Evolutionary conservation across 2,888 invertebrate genomes (phyloP), one percentile per base, ranked within the genome.

Genomic region (Aspidiotus rigidus): DNA sequence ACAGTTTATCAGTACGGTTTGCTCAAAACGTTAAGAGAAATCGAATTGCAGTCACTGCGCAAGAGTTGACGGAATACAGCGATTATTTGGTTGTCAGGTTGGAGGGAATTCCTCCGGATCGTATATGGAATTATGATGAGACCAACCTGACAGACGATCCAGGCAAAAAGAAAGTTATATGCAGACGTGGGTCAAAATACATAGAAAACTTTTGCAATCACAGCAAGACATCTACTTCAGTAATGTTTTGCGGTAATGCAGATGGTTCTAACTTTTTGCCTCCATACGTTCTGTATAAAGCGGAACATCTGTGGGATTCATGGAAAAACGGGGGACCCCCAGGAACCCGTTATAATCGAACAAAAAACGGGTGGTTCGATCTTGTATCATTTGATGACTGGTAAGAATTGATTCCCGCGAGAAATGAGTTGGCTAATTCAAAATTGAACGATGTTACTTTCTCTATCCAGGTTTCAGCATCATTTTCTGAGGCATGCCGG

Each of bases 81-180:
- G 72, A 73, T 57, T 59, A 73, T 16, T 71, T 75, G 44, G 71
- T 73, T 70, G 69, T 62, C n/a, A 66, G 71, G 9, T 69, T 74
- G 15, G 64, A 72, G 69, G 71, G 62, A 62, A 59, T 72, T 7
- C 66, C 71, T 1, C 66, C 71, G 39, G 44, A 49, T 17, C 64
- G 72, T 44, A 69, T 73, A 11, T 59, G 75, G 7, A 77, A 77
- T 56, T 77, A 76, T 72, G 76, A 77, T 66, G 75, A 77, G 67
- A 76, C 75, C 8, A 76, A 75, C 56, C 69, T 77, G 2, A 69
- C 71, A 8, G 76, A 76, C 70, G 75, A 77, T 69, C 74, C 76
- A 13, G 76, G 75, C 13, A 63, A 57, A 44, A 60, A 66, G 15
- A 69, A 69, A 61, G 70, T 73, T 44, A 72, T 73, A 10, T 40